Base-by-base conservation (phyloP, 1,140 invertebrate species). In the Papilio machaon region DNA sequence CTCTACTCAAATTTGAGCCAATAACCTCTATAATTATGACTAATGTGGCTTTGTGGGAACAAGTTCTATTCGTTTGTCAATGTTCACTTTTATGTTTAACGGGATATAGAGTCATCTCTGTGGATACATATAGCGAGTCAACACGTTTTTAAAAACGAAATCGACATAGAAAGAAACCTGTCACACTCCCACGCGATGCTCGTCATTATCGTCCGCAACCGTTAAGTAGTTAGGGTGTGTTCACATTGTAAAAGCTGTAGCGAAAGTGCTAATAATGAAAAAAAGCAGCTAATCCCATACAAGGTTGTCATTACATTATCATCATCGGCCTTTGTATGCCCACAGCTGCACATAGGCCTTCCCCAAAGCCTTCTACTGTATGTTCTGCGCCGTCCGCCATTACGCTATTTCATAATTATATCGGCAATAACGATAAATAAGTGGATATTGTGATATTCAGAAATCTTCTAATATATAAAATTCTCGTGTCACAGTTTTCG, bases 91-190 rank as follows among this genome's bases (percentile, higher is more conserved):
- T 88, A 86, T 85, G 79, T 83, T 38, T 92, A 94, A 94, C 92
- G 91, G 92, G 83, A 90, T 43, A 67, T 77, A 70, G 80, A 79
- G 79, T 86, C 86, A 88, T 89, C 88, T 90, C 76, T 83, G 82
- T 82, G 84, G 82, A 74, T 79, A 76, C 80, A 73, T 84, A 85
- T 88, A 83, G 82, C 80, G 86, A 79, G 75, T 80, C 80, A 85
- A 88, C 86, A 82, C 84, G 88, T 89, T 91, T 87, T 82, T 82
- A 87, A 82, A 85, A 90, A 82, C 82, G 80, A 81, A 85, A 86
- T 87, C 90, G 87, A 89, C 89, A 91, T 86, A 87, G 84, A 91
- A 90, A 91, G 83, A 70, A 91, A 91, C 89, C 85, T 89, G 90
- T 84, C 77, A 67, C 23, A 67, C 85, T 88, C 87, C 85, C 89